Percentiles rank a stretch among this genome's conserved stretches.
phyloP scores from a whole-genome alignment of 2,797 vertebrate genomes.

The Meda fulgida region DNA sequence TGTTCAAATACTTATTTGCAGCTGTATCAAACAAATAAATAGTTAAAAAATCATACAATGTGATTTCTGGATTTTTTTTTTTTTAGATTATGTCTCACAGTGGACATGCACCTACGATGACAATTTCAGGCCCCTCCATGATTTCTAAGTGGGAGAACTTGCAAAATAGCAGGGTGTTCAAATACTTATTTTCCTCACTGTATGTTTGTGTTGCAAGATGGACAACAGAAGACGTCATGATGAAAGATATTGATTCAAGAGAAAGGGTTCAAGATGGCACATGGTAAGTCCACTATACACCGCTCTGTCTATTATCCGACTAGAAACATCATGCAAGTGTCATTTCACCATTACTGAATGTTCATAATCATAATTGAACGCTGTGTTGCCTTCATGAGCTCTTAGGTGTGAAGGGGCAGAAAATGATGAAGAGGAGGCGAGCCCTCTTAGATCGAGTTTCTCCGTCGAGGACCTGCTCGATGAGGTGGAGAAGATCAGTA shows the following conservation, averaged over 20 bases:
- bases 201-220: constrained; percentile 72
- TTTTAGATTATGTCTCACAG: too few species aligned
- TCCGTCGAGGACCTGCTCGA: constrained; percentile 83
- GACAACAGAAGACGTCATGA: constrained; percentile 73
- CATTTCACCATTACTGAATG: not conserved
- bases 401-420: constrained; percentile 65
- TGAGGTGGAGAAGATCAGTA: constrained; percentile 84
- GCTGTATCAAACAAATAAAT: too few species aligned
- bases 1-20: too few species aligned
- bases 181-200: too few species aligned
- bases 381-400: constrained; percentile 36
- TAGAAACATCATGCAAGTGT: not conserved
- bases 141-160: too few species aligned
- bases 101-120: too few species aligned
- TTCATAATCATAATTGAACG: not conserved
- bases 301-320: not conserved
- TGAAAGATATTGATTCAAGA: constrained; percentile 88
- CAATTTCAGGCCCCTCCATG: too few species aligned
- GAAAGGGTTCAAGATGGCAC: constrained; percentile 76
- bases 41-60: too few species aligned
- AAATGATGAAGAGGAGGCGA: constrained; percentile 69
- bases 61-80: too few species aligned
- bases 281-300: constrained; percentile 61
- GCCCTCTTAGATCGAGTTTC: constrained; percentile 80
- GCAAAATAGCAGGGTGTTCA: too few species aligned